Conservation (phyloP, 2,797 vertebrate genomes). For the Megalops cyprinoides region DNA sequence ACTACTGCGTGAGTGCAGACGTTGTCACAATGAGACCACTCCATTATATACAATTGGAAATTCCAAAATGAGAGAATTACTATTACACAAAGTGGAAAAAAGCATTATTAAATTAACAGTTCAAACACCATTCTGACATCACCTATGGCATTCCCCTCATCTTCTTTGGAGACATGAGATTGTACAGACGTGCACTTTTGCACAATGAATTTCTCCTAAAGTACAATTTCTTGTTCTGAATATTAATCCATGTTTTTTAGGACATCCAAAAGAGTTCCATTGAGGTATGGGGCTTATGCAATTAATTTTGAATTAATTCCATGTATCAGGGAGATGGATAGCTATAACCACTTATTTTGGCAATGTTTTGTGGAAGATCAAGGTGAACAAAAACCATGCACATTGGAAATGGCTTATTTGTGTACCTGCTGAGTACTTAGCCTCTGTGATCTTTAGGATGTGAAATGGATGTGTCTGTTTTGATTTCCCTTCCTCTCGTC, state of each 20-base stretch:
- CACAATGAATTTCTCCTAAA: slow-evolving; percentile 55
- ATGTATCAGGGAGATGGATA: too few species aligned
- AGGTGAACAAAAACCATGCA: too few species aligned
- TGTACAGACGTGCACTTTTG: slow-evolving; percentile 59
- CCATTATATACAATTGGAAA: too few species aligned
- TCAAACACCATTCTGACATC: slow-evolving; percentile 67
- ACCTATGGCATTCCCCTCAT: slow-evolving; percentile 71
- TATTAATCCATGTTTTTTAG: slow-evolving; percentile 59
- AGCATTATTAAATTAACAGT: too few species aligned
- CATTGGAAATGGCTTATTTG: too few species aligned
- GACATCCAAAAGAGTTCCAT: slow-evolving; percentile 11
- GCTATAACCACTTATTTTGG: too few species aligned
- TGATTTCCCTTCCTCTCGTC: background rate
- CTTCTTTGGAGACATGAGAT: slow-evolving; percentile 68
- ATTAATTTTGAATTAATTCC: too few species aligned
- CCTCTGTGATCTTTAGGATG: background rate
- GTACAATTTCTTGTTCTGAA: slow-evolving; percentile 31
- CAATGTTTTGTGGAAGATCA: too few species aligned
- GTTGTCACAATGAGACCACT: background rate
- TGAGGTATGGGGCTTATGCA: too few species aligned
- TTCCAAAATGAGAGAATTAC: too few species aligned
- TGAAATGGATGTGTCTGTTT: background rate
- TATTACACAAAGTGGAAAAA: too few species aligned
- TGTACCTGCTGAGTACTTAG: background rate
- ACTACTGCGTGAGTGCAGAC: too few species aligned